A percentile compares a stretch with the other conserved stretches of the same genome.
These are phyloP conservation scores for Clusia tigrina DNA, from an alignment of 2,888 invertebrate species.

Conservation along the genomic window DNA sequence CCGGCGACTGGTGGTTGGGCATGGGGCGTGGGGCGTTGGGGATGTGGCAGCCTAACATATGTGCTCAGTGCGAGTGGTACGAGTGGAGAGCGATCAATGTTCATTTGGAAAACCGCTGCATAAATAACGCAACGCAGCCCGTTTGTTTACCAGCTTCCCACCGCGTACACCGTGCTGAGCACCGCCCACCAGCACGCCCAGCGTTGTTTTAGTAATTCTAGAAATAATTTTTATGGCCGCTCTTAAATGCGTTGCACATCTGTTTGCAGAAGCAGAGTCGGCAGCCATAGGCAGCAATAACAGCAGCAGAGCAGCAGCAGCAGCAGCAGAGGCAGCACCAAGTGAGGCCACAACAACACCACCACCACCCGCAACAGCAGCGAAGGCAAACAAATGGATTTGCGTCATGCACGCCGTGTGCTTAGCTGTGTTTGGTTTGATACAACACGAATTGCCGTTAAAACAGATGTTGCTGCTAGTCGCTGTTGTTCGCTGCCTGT, in stretches of 20 bases:
- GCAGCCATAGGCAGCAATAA: background rate
- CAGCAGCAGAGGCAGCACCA: background rate
- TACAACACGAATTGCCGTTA: background rate
- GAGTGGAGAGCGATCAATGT: no score
- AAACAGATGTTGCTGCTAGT: slow-evolving; percentile 8
- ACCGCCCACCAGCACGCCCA: no score
- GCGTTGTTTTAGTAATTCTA: no score
- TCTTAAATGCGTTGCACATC: background rate
- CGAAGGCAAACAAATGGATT: background rate
- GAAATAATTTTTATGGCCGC: background rate
- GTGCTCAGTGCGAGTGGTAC: no score
- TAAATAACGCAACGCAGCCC: background rate
- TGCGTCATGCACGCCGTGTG: background rate
- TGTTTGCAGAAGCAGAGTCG: background rate
- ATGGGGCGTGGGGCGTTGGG: background rate
- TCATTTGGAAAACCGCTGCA: background rate
- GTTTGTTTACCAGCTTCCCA: no score
- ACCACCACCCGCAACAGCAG: background rate
- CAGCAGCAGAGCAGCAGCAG: background rate
- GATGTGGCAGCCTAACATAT: no score
- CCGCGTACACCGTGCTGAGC: no score
- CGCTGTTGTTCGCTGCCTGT: no score
- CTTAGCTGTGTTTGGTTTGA: background rate
- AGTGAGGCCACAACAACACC: background rate
- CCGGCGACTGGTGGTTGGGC: no score